Evolutionary conservation across 1,140 invertebrate genomes (phyloP), one percentile per base, ranked within the genome.

Genomic region (Penaeus japonicus): DNA sequence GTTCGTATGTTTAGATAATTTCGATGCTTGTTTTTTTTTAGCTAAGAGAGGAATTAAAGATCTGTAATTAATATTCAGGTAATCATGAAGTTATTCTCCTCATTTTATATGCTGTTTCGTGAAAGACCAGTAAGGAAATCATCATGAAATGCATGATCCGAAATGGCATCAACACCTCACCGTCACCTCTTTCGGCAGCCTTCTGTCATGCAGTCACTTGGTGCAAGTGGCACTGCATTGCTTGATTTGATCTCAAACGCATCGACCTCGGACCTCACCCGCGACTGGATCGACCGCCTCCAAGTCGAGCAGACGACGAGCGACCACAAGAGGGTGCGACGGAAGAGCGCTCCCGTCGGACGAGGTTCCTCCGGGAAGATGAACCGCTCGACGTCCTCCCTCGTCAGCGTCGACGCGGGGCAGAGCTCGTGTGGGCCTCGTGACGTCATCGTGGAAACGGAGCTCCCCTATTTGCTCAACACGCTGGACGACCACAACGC

Each of bases 381-480:
- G 55, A 82, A 82, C 55, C 80, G 55, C 59, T 82, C 80, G 55
- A 65, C 81, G 59, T 83, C 81, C 32, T 65, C 81, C 39, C 27
- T 83, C 22, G 39, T n/a, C 24, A 83, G 81, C 32, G 65, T 35
- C 17, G 57, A 65, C 22, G 81, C 55, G 24, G 81, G 20, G 32
- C 80, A 82, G 35, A 84, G 65, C 30, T 55, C 62, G 15, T 53
- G 59, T 22, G 59, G 39, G 18, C 32, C 62, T 24, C 20, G 77
- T 3, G 77, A 79, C 35, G 65, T 90, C 12, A 70, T 85, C 27
- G 87, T 90, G 20, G 89, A 90, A 55, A 82, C 86, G 20, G 79
- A 82, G 30, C 54, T 84, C 20, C 90, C 90, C 10, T 89, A 89
- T 59, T 54, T 90, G 24, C 70, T 90, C 35, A 90, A 89, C 47